Evolutionary conservation across 2,113 vertebrate species (phyloP), one percentile per base, ranked within the genome.

Genomic region (Oreocharis arfaki): DNA sequence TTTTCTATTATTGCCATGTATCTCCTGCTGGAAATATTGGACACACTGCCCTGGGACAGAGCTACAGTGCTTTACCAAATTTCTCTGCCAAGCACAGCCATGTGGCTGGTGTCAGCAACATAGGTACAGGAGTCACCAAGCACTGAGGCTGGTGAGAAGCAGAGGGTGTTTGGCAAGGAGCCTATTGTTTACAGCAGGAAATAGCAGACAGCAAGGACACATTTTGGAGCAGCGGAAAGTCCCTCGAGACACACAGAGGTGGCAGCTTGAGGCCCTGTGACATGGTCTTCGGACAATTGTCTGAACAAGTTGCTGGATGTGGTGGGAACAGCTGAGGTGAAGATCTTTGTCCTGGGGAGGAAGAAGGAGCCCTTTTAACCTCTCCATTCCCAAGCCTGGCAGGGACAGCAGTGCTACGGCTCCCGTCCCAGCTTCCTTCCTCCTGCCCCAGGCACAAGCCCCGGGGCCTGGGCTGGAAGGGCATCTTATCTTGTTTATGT

Each of bases 361-460:
- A 96, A 73, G 80, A 94, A 57, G 35, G 56, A 91, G 56, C 39
- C 50, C 63, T 89, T 90, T 84, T 65, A 65, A 86, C 67, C 68
- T 85, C 84, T 28, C 17, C 11, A 17, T 91, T 93, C 56, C 77
- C 77, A 89, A 82, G 87, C 16, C 42, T 1, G 2, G 37, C 42
- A 46, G 73, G 44, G 84, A 49, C 28, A 1, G 11, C 11, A 0
- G 20, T 32, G 32, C 68, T 81, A 55, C 18, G 46, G 20, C 4
- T 90, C 46, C 46, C 71, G 78, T 86, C 83, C 91, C 76, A 69
- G 73, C 77, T 95, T 96, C 93, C 95, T 96, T 96, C 88, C 85
- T 76, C 33, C 50, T 74, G 63, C 20, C 56, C 39, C 11, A 6
- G 76, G 71, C 87, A 56, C 57, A 64, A 32, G 41, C 10, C n/a